A percentile compares a stretch with the other conserved stretches of the same genome.
phyloP scores from a whole-genome alignment of 2,113 vertebrate species.

The Scolopax mira region DNA sequence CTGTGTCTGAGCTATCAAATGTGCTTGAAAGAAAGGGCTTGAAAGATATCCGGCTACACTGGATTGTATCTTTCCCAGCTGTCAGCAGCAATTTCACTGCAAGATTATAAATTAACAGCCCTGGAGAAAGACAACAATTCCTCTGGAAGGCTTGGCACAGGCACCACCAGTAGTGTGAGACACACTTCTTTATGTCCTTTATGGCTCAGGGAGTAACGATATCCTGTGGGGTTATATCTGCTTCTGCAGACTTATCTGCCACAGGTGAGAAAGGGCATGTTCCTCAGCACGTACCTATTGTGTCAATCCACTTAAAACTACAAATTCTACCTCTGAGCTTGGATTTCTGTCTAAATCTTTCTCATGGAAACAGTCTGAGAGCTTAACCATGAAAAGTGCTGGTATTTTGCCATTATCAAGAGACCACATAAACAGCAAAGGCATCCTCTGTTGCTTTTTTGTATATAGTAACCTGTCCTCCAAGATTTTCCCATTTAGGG shows the following conservation, averaged over 20 bases:
- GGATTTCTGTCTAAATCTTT: not conserved
- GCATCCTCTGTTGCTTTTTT: not conserved
- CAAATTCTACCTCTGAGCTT: not conserved
- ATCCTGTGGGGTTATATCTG: fast-evolving
- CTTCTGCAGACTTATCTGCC: not conserved
- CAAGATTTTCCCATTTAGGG: not conserved
- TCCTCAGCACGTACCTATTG: not conserved
- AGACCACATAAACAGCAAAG: not conserved
- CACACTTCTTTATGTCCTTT: not conserved
- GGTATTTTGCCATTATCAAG: not conserved
- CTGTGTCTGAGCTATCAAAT: fast-evolving
- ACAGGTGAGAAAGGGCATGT: not conserved
- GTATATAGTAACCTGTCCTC: too few relatives aligned
- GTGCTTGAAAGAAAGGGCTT: not conserved
- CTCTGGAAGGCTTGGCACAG: not conserved
- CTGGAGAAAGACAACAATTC: not conserved
- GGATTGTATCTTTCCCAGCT: not conserved
- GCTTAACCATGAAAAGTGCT: not conserved
- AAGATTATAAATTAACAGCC: not conserved
- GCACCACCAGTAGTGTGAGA: fast-evolving
- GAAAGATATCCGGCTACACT: not conserved
- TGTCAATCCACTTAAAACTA: not conserved
- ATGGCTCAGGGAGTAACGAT: not conserved
- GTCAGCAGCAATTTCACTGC: not conserved
- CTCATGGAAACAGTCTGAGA: not conserved